Evolutionary conservation across 1,140 invertebrate species (phyloP), one percentile per base, ranked within the genome.

Genomic region (Coelopa frigida): DNA sequence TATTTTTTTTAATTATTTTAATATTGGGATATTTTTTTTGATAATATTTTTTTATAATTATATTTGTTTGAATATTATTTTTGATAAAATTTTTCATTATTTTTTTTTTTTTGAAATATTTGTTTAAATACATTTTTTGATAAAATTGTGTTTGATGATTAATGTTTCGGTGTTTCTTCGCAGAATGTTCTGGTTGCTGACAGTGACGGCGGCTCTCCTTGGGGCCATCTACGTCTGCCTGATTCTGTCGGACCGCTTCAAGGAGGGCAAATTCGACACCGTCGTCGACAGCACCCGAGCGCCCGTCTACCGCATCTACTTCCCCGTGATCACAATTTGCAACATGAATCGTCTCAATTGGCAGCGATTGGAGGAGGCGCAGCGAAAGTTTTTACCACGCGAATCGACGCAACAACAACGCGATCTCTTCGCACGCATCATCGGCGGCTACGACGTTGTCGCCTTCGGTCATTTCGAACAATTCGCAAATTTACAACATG

Each of bases 251-350:
- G 43, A 52, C 0, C 54, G 61, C 7, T 68, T 58, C 21, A 61
- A 51, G 14, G 60, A 53, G 12, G 59, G 55, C 10, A 43, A 20
- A 17, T n/a, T 49, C 2, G 31, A 49, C 15, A 69, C 65, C 1
- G 62, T 69, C 12, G 58, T 69, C n/a, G 66, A 66, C 6, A 58
- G 52, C n/a, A 67, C 61, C 0, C 56, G 55, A 2, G 59, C 39
- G 38, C 66, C 65, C 18, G 59, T 69, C 1, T 61, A 58, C 39
- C 50, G 61, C 21, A 65, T 69, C 21, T 41, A 59, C 2, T 69
- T 59, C 47, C 66, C 66, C 23, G 62, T 62, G 11, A 53, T 69
- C 6, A 67, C 62, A 15, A 67, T 69, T 21, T 69, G 66, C 36
- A 68, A 68, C 53, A 44, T 47, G 11, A 69, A 69, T 50, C 58